Base-by-base conservation (phyloP, 2,113 vertebrate genomes). In the Nycticryphes semicollaris region DNA sequence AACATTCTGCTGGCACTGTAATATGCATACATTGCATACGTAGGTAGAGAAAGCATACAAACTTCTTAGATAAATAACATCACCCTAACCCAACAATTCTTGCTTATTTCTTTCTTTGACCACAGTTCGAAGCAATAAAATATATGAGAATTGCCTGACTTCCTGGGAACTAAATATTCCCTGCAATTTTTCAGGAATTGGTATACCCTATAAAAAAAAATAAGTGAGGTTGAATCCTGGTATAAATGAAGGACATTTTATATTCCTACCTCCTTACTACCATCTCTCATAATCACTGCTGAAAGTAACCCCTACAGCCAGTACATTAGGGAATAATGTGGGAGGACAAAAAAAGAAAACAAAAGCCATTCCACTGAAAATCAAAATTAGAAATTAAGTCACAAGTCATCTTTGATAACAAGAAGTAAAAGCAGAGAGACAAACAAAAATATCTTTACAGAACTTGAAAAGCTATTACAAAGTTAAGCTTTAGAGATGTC, bases 31-130 rank as follows among this genome's bases (percentile, higher is more conserved):
- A 7, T 28, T 33, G 20, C n/a, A 60, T 39, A 48, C 20, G 6
- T 28, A 68, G 7, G 35, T 48, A 76, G 4, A 66, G 17, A 89
- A 85, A 76, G 4, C 11, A 83, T 8, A 20, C 1, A 70, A 72
- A 41, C 4, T 87, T 75, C 15, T 75, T 54, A 60, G 30, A 17
- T 87, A 53, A 63, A 30, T 69, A 64, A 22, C 7, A 27, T 43
- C 1, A 11, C 53, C 22, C 7, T n/a, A 87, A 12, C 1, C 4
- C 0, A 77, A 43, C 0, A 74, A 56, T 20, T 56, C 12, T 45
- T 84, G 7, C 2, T 51, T 89, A 33, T 53, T 88, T 69, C 22
- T 57, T 66, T 48, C 2, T 93, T 88, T 84, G 14, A 57, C 68
- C 51, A 75, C n/a, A 68, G 23, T 51, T 48, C 53, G 28, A 84